Conservation (phyloP, 2,888 invertebrate genomes). For the Perizoma flavofasciatum region DNA sequence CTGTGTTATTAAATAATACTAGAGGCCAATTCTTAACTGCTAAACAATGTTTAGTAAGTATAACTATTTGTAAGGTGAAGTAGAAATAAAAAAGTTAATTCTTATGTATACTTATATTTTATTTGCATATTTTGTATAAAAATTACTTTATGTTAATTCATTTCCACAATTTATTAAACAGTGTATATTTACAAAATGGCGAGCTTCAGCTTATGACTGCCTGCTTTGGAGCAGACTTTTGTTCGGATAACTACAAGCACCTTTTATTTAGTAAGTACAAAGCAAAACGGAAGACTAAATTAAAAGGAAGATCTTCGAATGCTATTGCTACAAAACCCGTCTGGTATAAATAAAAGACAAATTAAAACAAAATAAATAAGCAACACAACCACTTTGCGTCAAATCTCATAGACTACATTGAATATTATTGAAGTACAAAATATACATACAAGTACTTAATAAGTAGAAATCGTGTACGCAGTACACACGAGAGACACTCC, state of each 20-base stretch:
- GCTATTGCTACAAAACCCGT: conserved; percentile 71
- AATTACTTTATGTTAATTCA: conserved; percentile 78
- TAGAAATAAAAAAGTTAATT: conserved; percentile 28
- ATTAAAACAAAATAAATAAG: conserved; percentile 80
- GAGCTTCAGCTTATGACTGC: conserved; percentile 62
- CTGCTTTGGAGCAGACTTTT: conserved; percentile 47
- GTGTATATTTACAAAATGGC: conserved; percentile 72
- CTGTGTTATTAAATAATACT: conserved; percentile 7
- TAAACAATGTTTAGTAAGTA: no score
- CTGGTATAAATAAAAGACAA: conserved; percentile 78
- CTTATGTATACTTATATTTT: conserved; percentile 63
- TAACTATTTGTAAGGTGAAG: no score
- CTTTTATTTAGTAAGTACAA: conserved; percentile 74
- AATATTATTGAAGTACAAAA: conserved; percentile 56
- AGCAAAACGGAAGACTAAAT: conserved; percentile 74
- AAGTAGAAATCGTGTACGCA: conserved; percentile 44
- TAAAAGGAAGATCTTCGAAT: conserved; percentile 61
- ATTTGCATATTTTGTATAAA: conserved; percentile 82
- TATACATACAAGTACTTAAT: conserved; percentile 43
- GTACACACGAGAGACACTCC: conserved; percentile 33
- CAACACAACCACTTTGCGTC: conserved; percentile 78
- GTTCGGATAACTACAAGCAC: conserved; percentile 65
- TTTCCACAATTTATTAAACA: conserved; percentile 65
- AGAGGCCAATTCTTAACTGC: conserved; percentile 3
- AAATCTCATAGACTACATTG: conserved; percentile 63